A percentile compares a stretch with the other conserved stretches of the same genome.
phyloP scores from a whole-genome alignment of 2,113 vertebrate species.

The Pelecanoides urinatrix region DNA sequence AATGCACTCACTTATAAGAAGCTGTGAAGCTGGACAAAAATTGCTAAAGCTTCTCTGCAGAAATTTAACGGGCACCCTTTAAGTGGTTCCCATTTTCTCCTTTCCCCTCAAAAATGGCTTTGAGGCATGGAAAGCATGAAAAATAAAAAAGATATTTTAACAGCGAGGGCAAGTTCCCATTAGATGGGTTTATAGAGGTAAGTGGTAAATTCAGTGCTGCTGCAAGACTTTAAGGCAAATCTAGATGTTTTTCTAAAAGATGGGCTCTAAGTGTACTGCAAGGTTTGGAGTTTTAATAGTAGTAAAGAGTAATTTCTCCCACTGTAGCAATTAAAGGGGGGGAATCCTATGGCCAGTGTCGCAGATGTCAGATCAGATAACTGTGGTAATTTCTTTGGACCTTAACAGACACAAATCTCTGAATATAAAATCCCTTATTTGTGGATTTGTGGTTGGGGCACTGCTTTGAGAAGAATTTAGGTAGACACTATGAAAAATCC shows the following conservation, averaged over 20 bases:
- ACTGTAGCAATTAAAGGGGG: neutral
- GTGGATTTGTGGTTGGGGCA: neutral
- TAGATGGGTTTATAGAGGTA: neutral
- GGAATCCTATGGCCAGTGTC: neutral
- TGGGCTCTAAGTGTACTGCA: neutral
- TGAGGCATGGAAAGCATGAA: neutral
- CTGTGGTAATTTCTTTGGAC: neutral
- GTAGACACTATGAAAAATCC: neutral
- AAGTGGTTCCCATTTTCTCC: neutral
- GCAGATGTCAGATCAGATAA: neutral
- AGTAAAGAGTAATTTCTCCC: neutral
- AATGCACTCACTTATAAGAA: neutral
- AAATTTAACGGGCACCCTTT: neutral
- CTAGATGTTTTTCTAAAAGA: neutral
- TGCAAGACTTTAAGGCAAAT: neutral
- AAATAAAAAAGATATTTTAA: neutral
- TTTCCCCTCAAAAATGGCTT: neutral
- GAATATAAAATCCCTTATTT: neutral
- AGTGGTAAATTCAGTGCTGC: neutral
- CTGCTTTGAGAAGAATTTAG: neutral
- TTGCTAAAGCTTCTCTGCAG: neutral
- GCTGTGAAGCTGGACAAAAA: neutral
- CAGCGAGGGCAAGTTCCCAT: neutral
- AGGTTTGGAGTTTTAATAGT: neutral
- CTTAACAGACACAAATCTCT: neutral